Percentiles rank a stretch among this genome's conserved stretches.
These are phyloP conservation scores for human (Homo sapiens) DNA, from an alignment of 2,113 vertebrate genomes.

Conservation along the genomic window GRCh38 chr1:11143501-11144000, in stretches of 20 bases:
- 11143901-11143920: not conserved
- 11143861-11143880: not conserved
- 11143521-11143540: slow-evolving; percentile 73
- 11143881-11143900: not conserved
- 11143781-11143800: not conserved
- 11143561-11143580: slow-evolving; percentile 69
- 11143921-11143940: not conserved
- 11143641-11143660: slow-evolving; percentile 78
- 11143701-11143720: slow-evolving; percentile 9
- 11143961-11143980: not conserved
- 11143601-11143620: slow-evolving; percentile 60
- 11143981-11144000: not conserved
- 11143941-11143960: not conserved
- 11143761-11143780: not conserved
- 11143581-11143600: slow-evolving; percentile 57
- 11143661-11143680: slow-evolving; percentile 67
- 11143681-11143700: slow-evolving; percentile 74
- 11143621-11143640: slow-evolving; percentile 69
- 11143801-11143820: not conserved
- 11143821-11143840: not conserved
- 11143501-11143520: slow-evolving; percentile 62
- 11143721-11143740: not conserved
- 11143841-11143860: not conserved
- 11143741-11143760: slow-evolving; percentile 25
- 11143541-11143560: slow-evolving; percentile 77